Evolutionary conservation across 2,797 vertebrate genomes (phyloP), one percentile per base, ranked within the genome.

Genomic region (Anableps anableps): DNA sequence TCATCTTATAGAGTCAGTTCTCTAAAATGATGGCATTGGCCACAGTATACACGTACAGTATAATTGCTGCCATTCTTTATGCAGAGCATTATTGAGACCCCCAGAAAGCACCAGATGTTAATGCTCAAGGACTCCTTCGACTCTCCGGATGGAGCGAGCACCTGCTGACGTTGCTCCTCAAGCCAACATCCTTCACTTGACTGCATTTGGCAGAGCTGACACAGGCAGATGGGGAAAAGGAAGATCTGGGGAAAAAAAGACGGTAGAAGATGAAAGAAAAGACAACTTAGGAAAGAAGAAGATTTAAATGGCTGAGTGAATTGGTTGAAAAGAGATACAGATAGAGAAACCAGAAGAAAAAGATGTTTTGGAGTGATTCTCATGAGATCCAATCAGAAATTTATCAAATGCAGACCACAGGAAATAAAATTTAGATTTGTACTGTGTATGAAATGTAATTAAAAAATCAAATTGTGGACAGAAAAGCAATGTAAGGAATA

Each of bases 161-260:
- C 87, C 84, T 91, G 88, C 88, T 81, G 34, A 82, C 81, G 47
- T 68, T 87, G 62, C 78, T 62, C 81, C 80, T 72, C 48, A 75
- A 88, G 82, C 87, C 86, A 89, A 80, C 77, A 81, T 89, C 86
- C 88, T 86, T 82, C 85, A 87, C 85, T 88, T 75, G 80, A 88
- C 76, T 81, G 81, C 87, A 79, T 78, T 89, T 64, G 66, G 85
- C 79, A 77, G 81, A 58, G 84, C 89, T 81, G 82, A 83, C 75
- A 55, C 2, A 75, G 72, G 74, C 47, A 80, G 80, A 64, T 79
- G 79, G 85, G 75, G 80, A 84, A 71, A 14, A 70, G 21, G 36
- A 43, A 77, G 82, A 78, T 29, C 77, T 62, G 78, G 71, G 75
- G 81, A 64, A 78, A 48, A 43, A 70, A 64, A 75, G 76, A 72